Percentiles rank a stretch among this genome's conserved stretches.
Conservation (phyloP, 2,797 vertebrate genomes). For the Lagocephalus sceleratus region DNA sequence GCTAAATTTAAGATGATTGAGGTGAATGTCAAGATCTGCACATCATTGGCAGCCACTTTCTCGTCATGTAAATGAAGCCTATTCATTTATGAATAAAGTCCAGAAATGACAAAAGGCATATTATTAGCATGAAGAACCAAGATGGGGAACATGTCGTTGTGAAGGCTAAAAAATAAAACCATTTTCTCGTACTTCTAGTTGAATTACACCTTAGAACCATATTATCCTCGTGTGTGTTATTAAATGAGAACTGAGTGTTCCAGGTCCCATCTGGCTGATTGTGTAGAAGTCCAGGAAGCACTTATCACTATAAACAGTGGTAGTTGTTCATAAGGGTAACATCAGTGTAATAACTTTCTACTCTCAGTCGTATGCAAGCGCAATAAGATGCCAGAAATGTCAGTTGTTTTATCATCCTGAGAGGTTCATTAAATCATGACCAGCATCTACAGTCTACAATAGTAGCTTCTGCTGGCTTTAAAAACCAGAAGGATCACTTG, state of each 20-base stretch:
- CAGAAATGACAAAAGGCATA: too few relatives aligned
- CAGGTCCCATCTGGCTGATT: conserved; percentile 47
- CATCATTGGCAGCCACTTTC: conserved; percentile 43
- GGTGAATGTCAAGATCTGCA: conserved; percentile 28
- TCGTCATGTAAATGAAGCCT: conserved; percentile 37
- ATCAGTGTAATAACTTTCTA: conserved; percentile 3
- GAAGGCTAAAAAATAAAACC: too few relatives aligned
- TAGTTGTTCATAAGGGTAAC: conserved; percentile 3
- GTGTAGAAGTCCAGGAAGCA: conserved; percentile 5
- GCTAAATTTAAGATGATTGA: conserved; percentile 41
- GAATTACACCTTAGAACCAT: neutral
- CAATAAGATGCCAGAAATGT: neutral
- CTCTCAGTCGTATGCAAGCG: neutral
- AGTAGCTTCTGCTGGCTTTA: neutral
- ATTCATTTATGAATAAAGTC: too few relatives aligned
- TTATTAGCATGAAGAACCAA: too few relatives aligned
- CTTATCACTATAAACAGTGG: neutral
- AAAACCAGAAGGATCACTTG: conserved; percentile 16
- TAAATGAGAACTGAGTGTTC: neutral
- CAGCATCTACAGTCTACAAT: neutral
- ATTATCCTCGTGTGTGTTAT: neutral
- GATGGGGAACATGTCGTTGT: too few relatives aligned
- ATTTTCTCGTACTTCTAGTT: too few relatives aligned
- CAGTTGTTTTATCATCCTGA: conserved; percentile 1
- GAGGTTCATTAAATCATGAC: conserved; percentile 8